Conservation (phyloP, 2,888 invertebrate species). For the Drosophila recens region DNA sequence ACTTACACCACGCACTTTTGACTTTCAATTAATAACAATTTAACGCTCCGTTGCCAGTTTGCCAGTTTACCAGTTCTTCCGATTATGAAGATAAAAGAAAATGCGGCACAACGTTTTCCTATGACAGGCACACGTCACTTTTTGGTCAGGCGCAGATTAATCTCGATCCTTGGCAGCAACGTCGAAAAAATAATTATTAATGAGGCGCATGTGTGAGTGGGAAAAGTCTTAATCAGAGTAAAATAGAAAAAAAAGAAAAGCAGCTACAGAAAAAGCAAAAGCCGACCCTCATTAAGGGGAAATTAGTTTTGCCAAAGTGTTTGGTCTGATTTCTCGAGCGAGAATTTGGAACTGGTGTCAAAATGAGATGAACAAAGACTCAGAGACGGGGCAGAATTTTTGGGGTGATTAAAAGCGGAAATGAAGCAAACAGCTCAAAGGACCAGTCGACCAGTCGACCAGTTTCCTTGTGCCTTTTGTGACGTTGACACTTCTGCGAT, state of each 20-base stretch:
- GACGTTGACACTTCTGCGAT: slow-evolving; percentile 74
- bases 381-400: slow-evolving; percentile 4
- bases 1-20: slow-evolving; percentile 60
- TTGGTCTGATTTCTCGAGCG: slow-evolving; percentile 41
- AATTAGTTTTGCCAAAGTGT: slow-evolving; percentile 77
- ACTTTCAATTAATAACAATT: slow-evolving; percentile 84
- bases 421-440: slow-evolving; percentile 52
- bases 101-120: slow-evolving; percentile 47
- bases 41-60: slow-evolving; percentile 66
- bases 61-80: slow-evolving; percentile 32
- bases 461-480: slow-evolving; percentile 34
- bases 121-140: slow-evolving; percentile 78
- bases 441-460: slow-evolving; percentile 31
- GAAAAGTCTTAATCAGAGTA: slow-evolving; percentile 63
- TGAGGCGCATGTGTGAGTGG: slow-evolving; percentile 72
- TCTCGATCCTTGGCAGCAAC: slow-evolving; percentile 64
- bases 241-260: slow-evolving; percentile 21
- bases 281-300: slow-evolving; percentile 82
- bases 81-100: slow-evolving; percentile 70
- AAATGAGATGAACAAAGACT: slow-evolving; percentile 62
- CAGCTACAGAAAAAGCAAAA: slow-evolving; percentile 28
- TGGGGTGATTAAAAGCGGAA: slow-evolving; percentile 78
- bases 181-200: slow-evolving; percentile 74
- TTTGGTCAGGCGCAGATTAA: slow-evolving; percentile 71
- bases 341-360: slow-evolving; percentile 53